Evolutionary conservation across 2,888 invertebrate species (phyloP).

Genomic region (Pammene fasciana): DNA sequence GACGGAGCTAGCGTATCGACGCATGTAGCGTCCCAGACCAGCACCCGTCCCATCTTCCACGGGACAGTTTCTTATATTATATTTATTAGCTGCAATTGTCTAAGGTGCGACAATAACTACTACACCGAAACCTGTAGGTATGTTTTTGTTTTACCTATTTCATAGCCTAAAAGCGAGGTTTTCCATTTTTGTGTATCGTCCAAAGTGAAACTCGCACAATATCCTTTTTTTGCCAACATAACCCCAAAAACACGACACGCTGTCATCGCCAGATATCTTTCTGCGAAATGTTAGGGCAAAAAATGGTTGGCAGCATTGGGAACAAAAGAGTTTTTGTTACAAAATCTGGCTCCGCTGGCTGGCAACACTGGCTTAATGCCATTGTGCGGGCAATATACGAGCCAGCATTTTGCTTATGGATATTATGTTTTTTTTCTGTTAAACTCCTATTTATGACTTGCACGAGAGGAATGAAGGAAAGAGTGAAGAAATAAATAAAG

Average conservation of each 20-base stretch:
- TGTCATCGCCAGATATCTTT: slow-evolving; percentile 29
- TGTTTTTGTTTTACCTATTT: no score
- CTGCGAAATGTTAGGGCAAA: slow-evolving; percentile 25
- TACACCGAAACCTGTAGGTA: no score
- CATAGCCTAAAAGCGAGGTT: neutral
- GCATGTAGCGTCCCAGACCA: no score
- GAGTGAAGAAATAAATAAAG: no score
- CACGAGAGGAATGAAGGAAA: no score
- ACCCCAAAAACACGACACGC: slow-evolving; percentile 26
- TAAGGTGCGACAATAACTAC: no score
- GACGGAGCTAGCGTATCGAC: no score
- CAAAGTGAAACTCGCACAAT: slow-evolving; percentile 9
- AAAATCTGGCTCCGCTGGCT: slow-evolving; percentile 7
- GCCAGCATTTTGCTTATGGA: slow-evolving; percentile 10
- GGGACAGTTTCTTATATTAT: no score
- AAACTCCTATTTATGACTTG: neutral
- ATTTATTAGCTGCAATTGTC: no score
- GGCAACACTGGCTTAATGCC: slow-evolving; percentile 26
- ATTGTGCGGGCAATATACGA: slow-evolving; percentile 7
- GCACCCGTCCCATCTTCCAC: no score
- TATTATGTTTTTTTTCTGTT: neutral
- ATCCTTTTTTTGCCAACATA: slow-evolving; percentile 18
- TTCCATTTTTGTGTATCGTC: neutral
- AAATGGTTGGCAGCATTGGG: slow-evolving; percentile 21
- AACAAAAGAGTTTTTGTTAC: slow-evolving; percentile 28